Base-by-base conservation (phyloP, 2,888 invertebrate species). In the Endotricha flammealis region DNA sequence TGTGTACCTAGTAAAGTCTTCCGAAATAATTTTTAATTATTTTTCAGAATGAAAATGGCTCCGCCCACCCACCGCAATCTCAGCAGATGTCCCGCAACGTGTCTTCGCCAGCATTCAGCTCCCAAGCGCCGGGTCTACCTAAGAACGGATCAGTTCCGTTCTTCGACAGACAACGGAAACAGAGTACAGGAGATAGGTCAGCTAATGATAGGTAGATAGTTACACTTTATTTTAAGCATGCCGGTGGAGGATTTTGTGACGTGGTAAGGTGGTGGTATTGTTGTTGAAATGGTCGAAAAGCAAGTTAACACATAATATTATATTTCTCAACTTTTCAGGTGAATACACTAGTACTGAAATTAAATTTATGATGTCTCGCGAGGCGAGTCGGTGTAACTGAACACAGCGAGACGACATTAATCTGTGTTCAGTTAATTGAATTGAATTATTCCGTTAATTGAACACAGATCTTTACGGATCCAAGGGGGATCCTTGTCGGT, bases 111-210 rank as follows among this genome's bases (percentile, higher is more conserved):
- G 95, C 95, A 8, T 95, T 95, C 72, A 92, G 92, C 12, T 89
- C 92, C 5, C 90, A 91, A 41, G 90, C 90, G 29, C 91, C 90
- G 50, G 93, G 92, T 5, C 56, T 87, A 59, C 95, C 95, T 38
- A 95, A 95, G 79, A 96, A 96, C 66, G 95, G 95, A 27, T 95
- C 95, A 2, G 96, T 96, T 47, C 96, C 96, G 14, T 93, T 95
- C 69, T 95, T 96, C 78, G 95, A 95, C 75, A 87, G 96, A 29
- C 93, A 95, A 42, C 89, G 95, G 32, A 95, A 95, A 73, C 93
- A 94, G 27, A 94, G 94, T 53, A 91, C 92, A 38, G 92, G 94
- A 35, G 95, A 95, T 73, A 90, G 93, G 64, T 87, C 67, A 65
- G 69, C 41, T 36, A 40, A 40, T 9, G 65, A 72, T 68, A 70